Base-by-base conservation (phyloP, 2,113 vertebrate genomes). In the Podarcis muralis region DNA sequence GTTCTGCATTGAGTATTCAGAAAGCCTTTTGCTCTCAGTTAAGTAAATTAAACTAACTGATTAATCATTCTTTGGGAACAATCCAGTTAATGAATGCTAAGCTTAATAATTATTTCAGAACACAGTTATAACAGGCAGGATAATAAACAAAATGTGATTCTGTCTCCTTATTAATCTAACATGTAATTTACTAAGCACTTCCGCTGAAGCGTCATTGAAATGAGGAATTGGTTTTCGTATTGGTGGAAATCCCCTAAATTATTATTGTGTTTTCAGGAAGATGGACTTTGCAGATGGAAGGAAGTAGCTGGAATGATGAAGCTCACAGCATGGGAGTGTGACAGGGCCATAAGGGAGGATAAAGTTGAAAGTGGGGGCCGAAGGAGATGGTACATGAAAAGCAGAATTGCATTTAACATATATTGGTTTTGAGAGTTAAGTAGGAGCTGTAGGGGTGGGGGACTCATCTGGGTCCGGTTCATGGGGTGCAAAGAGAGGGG, bases 11-110 rank as follows among this genome's bases (percentile, higher is more conserved):
- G 77, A 37, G 76, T 59, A 74, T 81, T 87, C 74, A 37, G 27
- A 78, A 62, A 87, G 72, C 43, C 65, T 87, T 87, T 59, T 83
- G 32, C 5, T 59, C 72, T 71, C 62, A 48, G 62, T 72, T 87
- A 86, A 86, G 62, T 76, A 83, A 77, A 78, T 82, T 83, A 87
- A 87, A 69, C 37, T 72, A 90, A 87, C 43, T 69, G 80, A 87
- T 87, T 90, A 90, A 87, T 69, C 66, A 83, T 87, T 74, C 80
- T 83, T 71, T 90, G 74, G 85, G 81, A 90, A 90, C 83, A 89
- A 84, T 65, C 5, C 85, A 83, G 85, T 86, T 87, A 83, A 90
- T 72, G 65, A 84, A 69, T 83, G 80, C 30, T 79, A 37, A 25
- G 65, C 81, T 83, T 90, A 78, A 90, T 86, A 90, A 87, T 86